Conservation (phyloP, 2,888 invertebrate species). For the Liposcelis brunnea region DNA sequence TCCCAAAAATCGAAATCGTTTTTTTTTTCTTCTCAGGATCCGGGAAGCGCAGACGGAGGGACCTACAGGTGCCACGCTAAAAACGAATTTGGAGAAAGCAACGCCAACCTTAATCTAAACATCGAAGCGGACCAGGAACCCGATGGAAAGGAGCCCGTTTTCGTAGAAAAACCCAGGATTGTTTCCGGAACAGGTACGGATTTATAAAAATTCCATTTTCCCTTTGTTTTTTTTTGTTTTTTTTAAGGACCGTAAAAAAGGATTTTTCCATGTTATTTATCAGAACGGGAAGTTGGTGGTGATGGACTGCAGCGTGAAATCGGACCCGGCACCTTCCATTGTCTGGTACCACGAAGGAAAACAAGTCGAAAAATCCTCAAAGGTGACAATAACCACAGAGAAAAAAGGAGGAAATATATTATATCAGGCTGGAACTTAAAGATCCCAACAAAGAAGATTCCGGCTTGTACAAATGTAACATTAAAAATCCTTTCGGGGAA, state of each 20-base stretch:
- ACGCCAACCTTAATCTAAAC: conserved; percentile 89
- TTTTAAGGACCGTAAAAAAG: no score
- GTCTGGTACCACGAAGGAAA: conserved; percentile 69
- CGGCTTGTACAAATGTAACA: conserved; percentile 94
- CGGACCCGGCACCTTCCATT: conserved; percentile 66
- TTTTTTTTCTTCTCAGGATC: no score
- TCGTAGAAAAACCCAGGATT: conserved; percentile 78
- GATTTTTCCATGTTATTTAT: no score
- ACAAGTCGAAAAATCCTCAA: conserved; percentile 62
- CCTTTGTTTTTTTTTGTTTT: no score
- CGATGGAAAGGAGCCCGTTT: conserved; percentile 85
- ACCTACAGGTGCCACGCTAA: conserved; percentile 86
- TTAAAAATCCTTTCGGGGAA: conserved; percentile 91
- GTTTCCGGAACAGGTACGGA: conserved; percentile 48
- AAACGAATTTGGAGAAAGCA: conserved; percentile 92
- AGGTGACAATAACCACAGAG: conserved; percentile 51
- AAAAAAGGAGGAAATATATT: conserved; percentile 70
- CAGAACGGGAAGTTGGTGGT: conserved; percentile 61
- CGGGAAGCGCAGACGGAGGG: conserved; percentile 64
- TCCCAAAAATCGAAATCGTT: no score
- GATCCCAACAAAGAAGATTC: conserved; percentile 92
- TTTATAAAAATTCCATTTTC: no score
- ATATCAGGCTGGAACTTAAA: conserved; percentile 70
- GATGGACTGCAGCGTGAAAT: conserved; percentile 72
- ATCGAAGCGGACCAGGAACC: conserved; percentile 93